A percentile compares a stretch with the other conserved stretches of the same genome.
phyloP scores from a whole-genome alignment of 2,113 vertebrate species.

The Hucho hucho region DNA sequence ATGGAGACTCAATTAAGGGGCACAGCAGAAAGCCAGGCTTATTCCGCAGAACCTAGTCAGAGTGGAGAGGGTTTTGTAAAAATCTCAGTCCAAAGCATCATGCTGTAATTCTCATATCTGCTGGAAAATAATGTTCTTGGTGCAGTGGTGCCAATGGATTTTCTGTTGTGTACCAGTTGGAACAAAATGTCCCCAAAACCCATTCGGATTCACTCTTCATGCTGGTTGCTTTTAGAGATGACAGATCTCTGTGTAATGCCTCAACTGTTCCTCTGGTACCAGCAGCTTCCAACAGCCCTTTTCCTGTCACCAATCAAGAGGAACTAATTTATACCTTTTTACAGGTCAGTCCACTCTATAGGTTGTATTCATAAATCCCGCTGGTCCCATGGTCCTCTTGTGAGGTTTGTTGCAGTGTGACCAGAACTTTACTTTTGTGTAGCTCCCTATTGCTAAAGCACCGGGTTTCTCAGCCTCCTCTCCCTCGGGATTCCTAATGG shows the following conservation, averaged over 20 bases:
- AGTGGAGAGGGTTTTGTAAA: not conserved
- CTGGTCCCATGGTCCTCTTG: not conserved
- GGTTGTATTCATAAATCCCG: not conserved
- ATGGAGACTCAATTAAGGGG: constrained; percentile 16
- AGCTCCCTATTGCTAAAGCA: too few relatives aligned
- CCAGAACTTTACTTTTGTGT: not conserved
- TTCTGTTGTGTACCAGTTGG: constrained; percentile 23
- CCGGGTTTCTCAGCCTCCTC: not conserved
- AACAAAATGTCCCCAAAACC: not conserved
- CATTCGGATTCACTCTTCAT: not conserved
- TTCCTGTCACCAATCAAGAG: too few relatives aligned
- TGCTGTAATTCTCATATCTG: constrained; percentile 17
- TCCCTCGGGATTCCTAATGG: not conserved
- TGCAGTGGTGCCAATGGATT: constrained; percentile 10
- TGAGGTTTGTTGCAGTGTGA: not conserved
- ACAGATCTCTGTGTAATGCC: not conserved
- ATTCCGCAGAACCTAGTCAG: not conserved
- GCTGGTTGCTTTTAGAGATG: not conserved
- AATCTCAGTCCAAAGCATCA: not conserved
- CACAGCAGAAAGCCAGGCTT: not conserved
- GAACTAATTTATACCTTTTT: too few relatives aligned
- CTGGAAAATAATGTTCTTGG: constrained; percentile 1
- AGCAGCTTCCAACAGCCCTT: not conserved
- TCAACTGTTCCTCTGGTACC: not conserved
- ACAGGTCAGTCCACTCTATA: not conserved